phyloP scores from a whole-genome alignment of 2,888 invertebrate genomes.

The Molorchus minor region DNA sequence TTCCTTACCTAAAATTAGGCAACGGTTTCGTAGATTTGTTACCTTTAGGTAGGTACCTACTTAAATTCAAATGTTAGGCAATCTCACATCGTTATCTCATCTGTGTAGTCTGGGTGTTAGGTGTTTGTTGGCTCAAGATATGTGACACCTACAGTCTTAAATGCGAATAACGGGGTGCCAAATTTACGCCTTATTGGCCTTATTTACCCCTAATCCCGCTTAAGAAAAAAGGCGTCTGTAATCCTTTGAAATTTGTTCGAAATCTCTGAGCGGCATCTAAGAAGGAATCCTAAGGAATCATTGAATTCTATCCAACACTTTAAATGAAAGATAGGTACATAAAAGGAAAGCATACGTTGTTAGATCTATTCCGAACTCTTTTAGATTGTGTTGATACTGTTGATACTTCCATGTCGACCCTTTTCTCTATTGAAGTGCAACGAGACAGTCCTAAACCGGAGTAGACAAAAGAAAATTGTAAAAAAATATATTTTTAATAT shows the following conservation, averaged over 20 bases:
- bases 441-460: slow-evolving; percentile 27
- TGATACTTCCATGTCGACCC: slow-evolving; percentile 32
- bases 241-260: slow-evolving; percentile 33
- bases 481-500: too few relatives aligned
- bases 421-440: slow-evolving; percentile 31
- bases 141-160: not conserved
- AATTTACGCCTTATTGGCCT: slow-evolving; percentile 35
- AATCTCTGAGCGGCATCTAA: slow-evolving; percentile 35
- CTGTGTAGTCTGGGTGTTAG: too few relatives aligned
- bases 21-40: too few relatives aligned
- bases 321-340: slow-evolving; percentile 43
- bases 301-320: slow-evolving; percentile 38
- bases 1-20: too few relatives aligned
- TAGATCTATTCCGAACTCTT: slow-evolving; percentile 44
- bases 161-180: slow-evolving; percentile 26
- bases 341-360: slow-evolving; percentile 36
- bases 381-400: slow-evolving; percentile 44
- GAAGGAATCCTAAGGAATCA: slow-evolving; percentile 13
- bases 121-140: too few relatives aligned
- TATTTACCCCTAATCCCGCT: slow-evolving; percentile 29
- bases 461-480: slow-evolving; percentile 33
- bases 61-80: too few relatives aligned
- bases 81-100: too few relatives aligned
- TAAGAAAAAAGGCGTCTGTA: slow-evolving; percentile 35
- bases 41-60: too few relatives aligned